These are phyloP conservation scores for Acheta domesticus DNA, from an alignment of 2,888 invertebrate genomes.

Conservation along the genomic window DNA sequence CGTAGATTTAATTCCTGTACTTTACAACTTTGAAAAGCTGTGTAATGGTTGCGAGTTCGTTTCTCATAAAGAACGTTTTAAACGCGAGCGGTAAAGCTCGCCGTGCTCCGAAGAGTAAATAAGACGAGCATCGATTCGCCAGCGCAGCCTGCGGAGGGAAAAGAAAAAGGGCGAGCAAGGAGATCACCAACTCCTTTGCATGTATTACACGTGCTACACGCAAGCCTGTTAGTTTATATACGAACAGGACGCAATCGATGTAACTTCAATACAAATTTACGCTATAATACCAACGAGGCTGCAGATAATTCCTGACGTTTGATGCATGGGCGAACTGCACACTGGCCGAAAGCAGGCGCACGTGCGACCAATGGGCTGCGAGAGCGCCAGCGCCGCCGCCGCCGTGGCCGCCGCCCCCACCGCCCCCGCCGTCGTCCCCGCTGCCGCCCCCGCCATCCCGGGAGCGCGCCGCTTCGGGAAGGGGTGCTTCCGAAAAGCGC, in stretches of 20 bases:
- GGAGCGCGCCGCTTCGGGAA: not conserved
- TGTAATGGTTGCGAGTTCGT: no score
- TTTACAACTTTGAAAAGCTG: no score
- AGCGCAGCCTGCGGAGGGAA: not conserved
- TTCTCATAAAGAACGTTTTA: no score
- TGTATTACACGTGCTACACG: conserved; percentile 3
- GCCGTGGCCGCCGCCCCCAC: not conserved
- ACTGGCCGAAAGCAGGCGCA: not conserved
- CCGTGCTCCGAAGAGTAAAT: not conserved
- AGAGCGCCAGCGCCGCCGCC: not conserved
- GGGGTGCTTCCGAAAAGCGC: not conserved
- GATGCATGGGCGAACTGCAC: not conserved
- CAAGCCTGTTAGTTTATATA: not conserved
- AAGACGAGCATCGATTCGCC: not conserved
- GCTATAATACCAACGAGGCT: conserved; percentile 18
- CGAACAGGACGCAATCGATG: not conserved
- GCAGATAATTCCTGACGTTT: conserved; percentile 18
- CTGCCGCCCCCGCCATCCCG: not conserved
- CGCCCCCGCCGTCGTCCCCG: not conserved
- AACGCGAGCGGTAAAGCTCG: no score
- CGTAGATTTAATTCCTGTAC: no score
- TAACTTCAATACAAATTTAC: conserved; percentile 18
- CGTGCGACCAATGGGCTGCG: conserved; percentile 6
- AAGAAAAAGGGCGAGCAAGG: not conserved
- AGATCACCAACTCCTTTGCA: not conserved